These are phyloP conservation scores for Nesoenas mayeri DNA, from an alignment of 2,113 vertebrate species.

Conservation along the genomic window DNA sequence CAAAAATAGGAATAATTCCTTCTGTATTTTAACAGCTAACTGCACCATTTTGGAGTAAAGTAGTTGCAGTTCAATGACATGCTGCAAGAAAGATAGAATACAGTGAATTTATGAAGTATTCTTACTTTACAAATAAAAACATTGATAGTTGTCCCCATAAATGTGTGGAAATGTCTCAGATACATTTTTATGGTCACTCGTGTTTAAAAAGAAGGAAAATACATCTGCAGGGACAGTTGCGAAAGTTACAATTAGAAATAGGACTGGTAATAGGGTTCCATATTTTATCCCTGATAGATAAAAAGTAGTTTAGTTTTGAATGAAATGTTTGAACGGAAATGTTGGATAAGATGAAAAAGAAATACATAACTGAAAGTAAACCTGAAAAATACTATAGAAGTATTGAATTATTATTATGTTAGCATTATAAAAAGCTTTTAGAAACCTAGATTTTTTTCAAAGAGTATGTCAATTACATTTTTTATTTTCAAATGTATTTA, in stretches of 20 bases:
- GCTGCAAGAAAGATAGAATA: not conserved
- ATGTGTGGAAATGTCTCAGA: not conserved
- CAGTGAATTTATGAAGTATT: slow-evolving; percentile 8
- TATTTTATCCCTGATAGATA: not conserved
- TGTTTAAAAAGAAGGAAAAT: slow-evolving; percentile 21
- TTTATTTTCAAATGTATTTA: not conserved
- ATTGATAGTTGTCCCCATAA: not conserved
- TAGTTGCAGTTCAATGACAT: slow-evolving; percentile 29
- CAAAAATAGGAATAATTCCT: slow-evolving; percentile 29
- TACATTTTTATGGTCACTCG: not conserved
- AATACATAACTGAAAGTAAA: not conserved
- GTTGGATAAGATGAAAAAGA: not conserved
- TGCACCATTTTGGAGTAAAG: slow-evolving; percentile 35
- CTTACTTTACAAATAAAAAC: not conserved
- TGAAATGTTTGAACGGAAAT: not conserved
- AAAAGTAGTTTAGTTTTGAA: not conserved
- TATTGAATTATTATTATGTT: not conserved
- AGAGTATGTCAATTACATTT: not conserved
- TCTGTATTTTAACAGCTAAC: not conserved
- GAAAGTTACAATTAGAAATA: not conserved
- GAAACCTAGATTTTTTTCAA: not conserved
- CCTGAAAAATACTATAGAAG: not conserved
- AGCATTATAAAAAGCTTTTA: not conserved
- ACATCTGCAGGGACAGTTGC: not conserved
- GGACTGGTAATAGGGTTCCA: not conserved